A percentile compares a stretch with the other conserved stretches of the same genome.
Conservation (phyloP, 92 coral and sea anemone genomes). For the Chrysogorgia sp. region DNA sequence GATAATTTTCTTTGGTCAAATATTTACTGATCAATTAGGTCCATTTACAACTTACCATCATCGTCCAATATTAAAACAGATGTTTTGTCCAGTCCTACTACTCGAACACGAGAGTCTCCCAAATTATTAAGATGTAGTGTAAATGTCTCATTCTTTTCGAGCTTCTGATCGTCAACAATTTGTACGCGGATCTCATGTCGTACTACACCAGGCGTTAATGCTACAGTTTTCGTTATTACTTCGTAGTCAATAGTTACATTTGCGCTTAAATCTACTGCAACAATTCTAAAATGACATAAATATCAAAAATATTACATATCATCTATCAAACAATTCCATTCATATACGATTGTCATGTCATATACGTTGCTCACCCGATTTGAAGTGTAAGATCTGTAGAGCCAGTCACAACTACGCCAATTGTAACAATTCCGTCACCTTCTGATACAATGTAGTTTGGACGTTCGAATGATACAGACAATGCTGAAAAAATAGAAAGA, state of each 20-base stretch:
- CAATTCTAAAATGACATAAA: background rate
- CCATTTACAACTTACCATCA: slow-evolving; percentile 14
- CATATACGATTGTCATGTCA: no score
- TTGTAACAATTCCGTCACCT: background rate
- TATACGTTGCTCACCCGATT: background rate
- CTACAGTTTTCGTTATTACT: background rate
- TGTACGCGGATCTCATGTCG: slow-evolving; percentile 14
- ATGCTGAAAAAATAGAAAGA: background rate
- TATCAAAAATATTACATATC: no score
- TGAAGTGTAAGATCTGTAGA: slow-evolving; percentile 10
- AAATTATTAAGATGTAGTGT: background rate
- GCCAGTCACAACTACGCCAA: slow-evolving; percentile 28
- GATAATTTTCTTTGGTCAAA: no score
- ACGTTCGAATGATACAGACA: slow-evolving; percentile 15
- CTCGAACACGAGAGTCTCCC: slow-evolving; percentile 21
- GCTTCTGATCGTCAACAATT: background rate
- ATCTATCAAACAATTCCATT: no score
- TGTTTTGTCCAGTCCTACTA: background rate
- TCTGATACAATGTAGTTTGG: slow-evolving; percentile 22
- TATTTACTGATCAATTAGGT: background rate
- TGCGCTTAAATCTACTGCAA: slow-evolving; percentile 15
- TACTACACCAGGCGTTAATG: slow-evolving; percentile 12
- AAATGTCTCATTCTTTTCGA: slow-evolving; percentile 25
- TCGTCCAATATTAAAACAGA: slow-evolving; percentile 19
- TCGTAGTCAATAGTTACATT: background rate